Evolutionary conservation across 2,888 invertebrate species (phyloP).

Genomic region (Drosophila helvetica): DNA sequence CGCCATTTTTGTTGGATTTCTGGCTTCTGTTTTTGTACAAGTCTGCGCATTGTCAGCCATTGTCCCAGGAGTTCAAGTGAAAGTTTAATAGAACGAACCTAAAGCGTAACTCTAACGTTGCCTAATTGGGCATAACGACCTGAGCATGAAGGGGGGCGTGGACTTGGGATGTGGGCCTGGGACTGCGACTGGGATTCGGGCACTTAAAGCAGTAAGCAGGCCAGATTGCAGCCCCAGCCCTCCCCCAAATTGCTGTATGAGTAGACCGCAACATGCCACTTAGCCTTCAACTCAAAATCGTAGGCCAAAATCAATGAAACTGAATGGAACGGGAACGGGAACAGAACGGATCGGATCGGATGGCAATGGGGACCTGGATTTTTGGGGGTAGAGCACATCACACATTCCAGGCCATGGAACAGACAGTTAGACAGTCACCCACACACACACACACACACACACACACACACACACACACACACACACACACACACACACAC

Average conservation of each 20-base stretch:
- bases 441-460: slow-evolving; percentile 55
- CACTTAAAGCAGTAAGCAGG: slow-evolving; percentile 27
- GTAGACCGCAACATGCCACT: slow-evolving; percentile 66
- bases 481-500: slow-evolving; percentile 59
- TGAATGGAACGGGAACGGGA: neutral
- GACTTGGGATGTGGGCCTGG: slow-evolving; percentile 26
- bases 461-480: slow-evolving; percentile 60
- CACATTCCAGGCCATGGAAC: slow-evolving; percentile 62
- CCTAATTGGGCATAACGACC: slow-evolving; percentile 63
- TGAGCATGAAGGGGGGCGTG: slow-evolving; percentile 37
- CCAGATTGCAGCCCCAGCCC: neutral
- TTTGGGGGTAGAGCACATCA: neutral
- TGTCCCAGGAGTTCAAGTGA: slow-evolving; percentile 55
- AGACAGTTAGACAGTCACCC: slow-evolving; percentile 70
- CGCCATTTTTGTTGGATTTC: slow-evolving; percentile 48
- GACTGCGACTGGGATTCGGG: slow-evolving; percentile 37
- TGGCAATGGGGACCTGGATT: neutral
- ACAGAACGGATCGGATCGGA: slow-evolving; percentile 3
- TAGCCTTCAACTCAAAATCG: slow-evolving; percentile 57
- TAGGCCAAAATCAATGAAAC: neutral
- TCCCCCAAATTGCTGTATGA: slow-evolving; percentile 51
- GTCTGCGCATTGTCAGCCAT: slow-evolving; percentile 45
- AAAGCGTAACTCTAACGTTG: slow-evolving; percentile 40
- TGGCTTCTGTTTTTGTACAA: slow-evolving; percentile 6
- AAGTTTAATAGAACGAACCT: slow-evolving; percentile 54